A percentile compares a stretch with the other conserved stretches of the same genome.
These are phyloP conservation scores for Yponomeuta plumbellus DNA, from an alignment of 2,888 invertebrate genomes.

Conservation along the genomic window DNA sequence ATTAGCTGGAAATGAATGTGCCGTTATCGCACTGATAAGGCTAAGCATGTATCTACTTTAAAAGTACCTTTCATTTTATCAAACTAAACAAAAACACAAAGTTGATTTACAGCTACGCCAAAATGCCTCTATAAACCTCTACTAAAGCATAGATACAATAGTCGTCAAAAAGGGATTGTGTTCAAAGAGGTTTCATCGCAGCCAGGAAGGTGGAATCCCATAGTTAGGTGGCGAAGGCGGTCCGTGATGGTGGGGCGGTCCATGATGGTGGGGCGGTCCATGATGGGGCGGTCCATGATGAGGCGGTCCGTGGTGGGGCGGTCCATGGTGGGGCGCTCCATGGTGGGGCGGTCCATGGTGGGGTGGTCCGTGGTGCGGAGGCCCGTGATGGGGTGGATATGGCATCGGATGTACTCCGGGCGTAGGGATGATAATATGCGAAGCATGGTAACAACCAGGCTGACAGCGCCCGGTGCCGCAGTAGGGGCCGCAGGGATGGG, in stretches of 20 bases:
- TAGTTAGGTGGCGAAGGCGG: constrained; percentile 22
- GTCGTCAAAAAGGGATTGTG: neutral
- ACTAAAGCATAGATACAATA: neutral
- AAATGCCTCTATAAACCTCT: too few species aligned
- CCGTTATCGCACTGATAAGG: too few species aligned
- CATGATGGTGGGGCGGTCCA: constrained; percentile 23
- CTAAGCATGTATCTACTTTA: too few species aligned
- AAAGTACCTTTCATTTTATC: too few species aligned
- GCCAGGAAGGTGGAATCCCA: neutral
- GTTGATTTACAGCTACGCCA: too few species aligned
- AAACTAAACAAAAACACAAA: neutral
- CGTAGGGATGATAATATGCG: constrained; percentile 24
- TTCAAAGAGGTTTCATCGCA: neutral
- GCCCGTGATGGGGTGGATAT: constrained; percentile 10
- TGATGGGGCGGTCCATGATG: constrained; percentile 20
- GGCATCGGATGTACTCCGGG: neutral
- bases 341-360: constrained; percentile 4
- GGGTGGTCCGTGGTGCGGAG: constrained; percentile 22
- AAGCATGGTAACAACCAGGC: constrained; percentile 43
- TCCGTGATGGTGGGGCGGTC: constrained; percentile 26
- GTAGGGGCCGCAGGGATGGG: constrained; percentile 47
- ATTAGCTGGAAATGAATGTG: too few species aligned
- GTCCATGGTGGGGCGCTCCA: neutral
- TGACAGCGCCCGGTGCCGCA: constrained; percentile 47
- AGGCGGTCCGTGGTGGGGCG: constrained; percentile 4